phyloP scores from a whole-genome alignment of 2,888 invertebrate species.

The Venusia cambrica region DNA sequence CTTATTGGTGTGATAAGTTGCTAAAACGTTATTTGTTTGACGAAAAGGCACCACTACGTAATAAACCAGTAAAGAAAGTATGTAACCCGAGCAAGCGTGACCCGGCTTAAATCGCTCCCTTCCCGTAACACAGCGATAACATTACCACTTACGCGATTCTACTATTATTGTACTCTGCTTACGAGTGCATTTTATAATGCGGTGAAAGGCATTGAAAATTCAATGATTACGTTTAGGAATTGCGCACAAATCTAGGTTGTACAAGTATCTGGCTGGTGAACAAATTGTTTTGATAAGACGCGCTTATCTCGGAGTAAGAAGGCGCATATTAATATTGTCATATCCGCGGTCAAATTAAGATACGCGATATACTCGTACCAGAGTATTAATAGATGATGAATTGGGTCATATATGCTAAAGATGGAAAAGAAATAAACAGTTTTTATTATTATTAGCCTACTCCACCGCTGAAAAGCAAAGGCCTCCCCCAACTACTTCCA shows the following conservation, averaged over 20 bases:
- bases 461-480: too few species aligned
- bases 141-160: conserved; percentile 6
- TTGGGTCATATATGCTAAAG: too few species aligned
- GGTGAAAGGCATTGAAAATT: conserved; percentile 27
- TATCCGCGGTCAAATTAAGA: too few species aligned
- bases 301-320: too few species aligned
- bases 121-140: conserved; percentile 21
- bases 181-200: conserved; percentile 8
- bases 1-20: too few species aligned
- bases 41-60: conserved; percentile 5
- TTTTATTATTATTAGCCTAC: too few species aligned
- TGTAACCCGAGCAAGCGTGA: conserved; percentile 20
- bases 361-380: too few species aligned
- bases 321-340: too few species aligned
- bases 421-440: too few species aligned
- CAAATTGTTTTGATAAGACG: conserved; percentile 8
- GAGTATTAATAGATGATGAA: too few species aligned
- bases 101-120: conserved; percentile 17
- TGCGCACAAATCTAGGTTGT: conserved; percentile 4
- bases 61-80: conserved; percentile 28
- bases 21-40: not conserved
- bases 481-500: too few species aligned
- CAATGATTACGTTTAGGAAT: conserved; percentile 14
- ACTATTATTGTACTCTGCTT: conserved; percentile 4
- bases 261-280: not conserved